Base-by-base conservation (phyloP, 2,888 invertebrate genomes). In the Molorchus minor region DNA sequence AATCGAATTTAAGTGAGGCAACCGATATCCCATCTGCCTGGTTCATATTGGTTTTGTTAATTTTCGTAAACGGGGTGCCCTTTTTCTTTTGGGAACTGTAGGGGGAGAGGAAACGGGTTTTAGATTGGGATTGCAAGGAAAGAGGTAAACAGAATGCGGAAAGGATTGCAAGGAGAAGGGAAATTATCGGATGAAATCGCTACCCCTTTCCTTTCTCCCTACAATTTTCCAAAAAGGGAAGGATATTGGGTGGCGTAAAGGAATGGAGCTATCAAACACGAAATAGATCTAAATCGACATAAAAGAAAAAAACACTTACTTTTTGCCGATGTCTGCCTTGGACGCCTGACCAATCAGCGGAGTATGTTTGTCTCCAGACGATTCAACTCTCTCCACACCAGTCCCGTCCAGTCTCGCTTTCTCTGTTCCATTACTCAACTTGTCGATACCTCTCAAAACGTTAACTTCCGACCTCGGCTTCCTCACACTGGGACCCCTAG, bases 1-100 rank as follows among this genome's bases (percentile, higher is more conserved):
- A 33, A 10, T 33, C 33, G 12, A 33, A 33, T 33, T 33, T 33
- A 33, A 33, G 44, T 1, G 72, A 73, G 8, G 76, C 74, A 2
- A 82, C 80, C 0, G 72, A 79, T 56, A 82, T 67, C 20, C 75
- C 78, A 16, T 71, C 57, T 1, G 74, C 62, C 2, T 73, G 65
- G 60, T 82, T 82, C 1, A 82, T 74, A 13, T 72, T 63, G 1
- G 74, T 56, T 30, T 77, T 73, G 65, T 82, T 82, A n/a, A 82
- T 45, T 73, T 78, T 81, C 41, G 63, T 71, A 19, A 65, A 61
- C 44, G 66, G 59, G 49, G 69, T 54, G 60, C 21, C 56, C 46
- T 56, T 57, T 67, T 70, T 73, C 44, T 56, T 63, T 17, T 65
- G 64, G 38, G 66, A 64, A 71, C 73, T 75, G 70, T 65, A 62